These are phyloP conservation scores for Drosophila putrida DNA, from an alignment of 2,888 invertebrate species.

Conservation along the genomic window DNA sequence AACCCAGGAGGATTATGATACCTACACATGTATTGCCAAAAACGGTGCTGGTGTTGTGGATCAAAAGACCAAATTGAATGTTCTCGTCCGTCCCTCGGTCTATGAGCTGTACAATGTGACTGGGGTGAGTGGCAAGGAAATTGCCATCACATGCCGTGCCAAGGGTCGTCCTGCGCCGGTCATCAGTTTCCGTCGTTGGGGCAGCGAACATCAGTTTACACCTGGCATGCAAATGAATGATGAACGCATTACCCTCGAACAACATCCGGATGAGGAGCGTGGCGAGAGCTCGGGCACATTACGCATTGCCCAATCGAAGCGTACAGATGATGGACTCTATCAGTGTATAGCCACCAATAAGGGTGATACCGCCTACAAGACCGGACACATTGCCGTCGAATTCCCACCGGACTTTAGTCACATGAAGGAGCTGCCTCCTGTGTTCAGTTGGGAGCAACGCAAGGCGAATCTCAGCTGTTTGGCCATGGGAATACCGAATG, in stretches of 20 bases:
- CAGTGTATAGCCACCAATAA: conserved; percentile 93
- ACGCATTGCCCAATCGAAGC: conserved; percentile 88
- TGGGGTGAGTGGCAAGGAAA: conserved; percentile 88
- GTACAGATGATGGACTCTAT: conserved; percentile 94
- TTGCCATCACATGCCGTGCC: conserved; percentile 91
- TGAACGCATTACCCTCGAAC: conserved; percentile 89
- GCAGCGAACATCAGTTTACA: conserved; percentile 88
- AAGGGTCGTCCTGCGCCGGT: conserved; percentile 92
- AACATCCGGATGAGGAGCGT: conserved; percentile 86
- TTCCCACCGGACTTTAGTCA: conserved; percentile 93
- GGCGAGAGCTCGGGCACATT: conserved; percentile 89
- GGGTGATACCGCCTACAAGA: conserved; percentile 91
- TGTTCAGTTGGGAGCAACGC: conserved; percentile 93
- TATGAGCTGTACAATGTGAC: conserved; percentile 92
- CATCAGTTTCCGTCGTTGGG: conserved; percentile 92
- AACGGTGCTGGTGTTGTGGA: conserved; percentile 92
- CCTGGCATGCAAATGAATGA: conserved; percentile 89
- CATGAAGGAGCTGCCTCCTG: conserved; percentile 89
- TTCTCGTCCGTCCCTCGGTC: conserved; percentile 92
- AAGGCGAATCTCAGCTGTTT: conserved; percentile 94
- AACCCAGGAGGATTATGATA: conserved; percentile 91
- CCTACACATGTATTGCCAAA: conserved; percentile 92
- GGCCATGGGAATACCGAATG: conserved; percentile 95
- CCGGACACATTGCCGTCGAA: conserved; percentile 93
- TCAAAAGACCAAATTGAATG: conserved; percentile 89